phyloP scores from a whole-genome alignment of 2,113 vertebrate genomes.

The Arizona elegans region DNA sequence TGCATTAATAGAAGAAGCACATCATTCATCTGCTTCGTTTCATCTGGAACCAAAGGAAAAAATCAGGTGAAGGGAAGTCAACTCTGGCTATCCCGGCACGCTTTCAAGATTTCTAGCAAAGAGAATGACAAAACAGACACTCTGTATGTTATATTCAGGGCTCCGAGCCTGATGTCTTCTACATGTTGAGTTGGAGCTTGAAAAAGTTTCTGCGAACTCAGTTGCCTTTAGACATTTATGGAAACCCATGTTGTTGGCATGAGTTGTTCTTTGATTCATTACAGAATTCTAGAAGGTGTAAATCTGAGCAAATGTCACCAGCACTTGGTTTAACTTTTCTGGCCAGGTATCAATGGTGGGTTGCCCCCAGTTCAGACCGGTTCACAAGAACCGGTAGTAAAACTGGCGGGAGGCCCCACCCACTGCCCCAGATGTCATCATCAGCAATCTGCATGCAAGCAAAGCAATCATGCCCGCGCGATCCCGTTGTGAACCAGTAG shows the following conservation, averaged over 20 bases:
- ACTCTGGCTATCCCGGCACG: not conserved
- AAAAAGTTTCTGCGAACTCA: not conserved
- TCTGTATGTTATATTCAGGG: not conserved
- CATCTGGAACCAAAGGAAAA: not conserved
- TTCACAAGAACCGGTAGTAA: too few species aligned
- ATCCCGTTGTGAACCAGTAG: too few species aligned
- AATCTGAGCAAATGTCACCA: not conserved
- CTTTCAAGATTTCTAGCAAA: not conserved
- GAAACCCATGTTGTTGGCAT: not conserved
- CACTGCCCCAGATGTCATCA: too few species aligned
- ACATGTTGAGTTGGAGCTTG: not conserved
- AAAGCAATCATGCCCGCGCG: too few species aligned
- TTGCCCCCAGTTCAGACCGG: too few species aligned
- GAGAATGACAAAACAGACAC: not conserved
- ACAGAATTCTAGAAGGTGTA: not conserved
- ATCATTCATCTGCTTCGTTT: not conserved
- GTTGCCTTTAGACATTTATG: not conserved
- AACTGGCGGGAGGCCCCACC: too few species aligned
- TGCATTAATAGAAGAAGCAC: not conserved
- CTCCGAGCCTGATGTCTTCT: not conserved
- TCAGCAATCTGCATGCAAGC: too few species aligned
- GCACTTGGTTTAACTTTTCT: not conserved
- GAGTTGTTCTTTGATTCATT: not conserved
- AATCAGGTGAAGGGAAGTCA: not conserved
- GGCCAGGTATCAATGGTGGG: not conserved